A percentile compares a stretch with the other conserved stretches of the same genome.
Evolutionary conservation across 2,888 invertebrate species (phyloP).

Genomic region (Gandaritis pyraliata): DNA sequence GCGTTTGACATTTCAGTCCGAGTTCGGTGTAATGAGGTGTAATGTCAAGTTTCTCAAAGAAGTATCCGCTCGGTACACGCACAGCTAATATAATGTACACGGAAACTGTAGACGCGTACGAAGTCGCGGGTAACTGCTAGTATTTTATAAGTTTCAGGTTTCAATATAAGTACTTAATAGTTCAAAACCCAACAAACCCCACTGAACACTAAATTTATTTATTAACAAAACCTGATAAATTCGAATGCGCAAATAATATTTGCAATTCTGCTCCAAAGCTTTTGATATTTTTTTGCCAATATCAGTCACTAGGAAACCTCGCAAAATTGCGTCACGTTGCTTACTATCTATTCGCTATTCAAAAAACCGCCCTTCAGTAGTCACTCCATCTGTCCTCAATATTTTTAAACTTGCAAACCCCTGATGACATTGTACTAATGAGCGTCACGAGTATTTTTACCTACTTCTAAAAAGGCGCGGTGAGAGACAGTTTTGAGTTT

Average conservation of each 20-base stretch:
- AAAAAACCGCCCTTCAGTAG: not conserved
- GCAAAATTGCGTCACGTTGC: not conserved
- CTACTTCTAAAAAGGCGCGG: slow-evolving; percentile 62
- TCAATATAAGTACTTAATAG: too few species aligned
- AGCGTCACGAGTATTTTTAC: slow-evolving; percentile 73
- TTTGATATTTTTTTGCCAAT: not conserved
- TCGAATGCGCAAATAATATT: not conserved
- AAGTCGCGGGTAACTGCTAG: too few species aligned
- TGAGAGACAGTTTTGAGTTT: slow-evolving; percentile 73
- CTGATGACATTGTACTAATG: slow-evolving; percentile 72
- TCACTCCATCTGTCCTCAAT: slow-evolving; percentile 14
- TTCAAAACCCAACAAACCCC: too few species aligned
- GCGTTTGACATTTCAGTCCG: too few species aligned
- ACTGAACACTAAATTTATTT: too few species aligned
- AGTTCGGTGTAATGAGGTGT: too few species aligned
- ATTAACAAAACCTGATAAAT: not conserved
- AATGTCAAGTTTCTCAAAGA: too few species aligned
- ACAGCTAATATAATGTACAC: too few species aligned
- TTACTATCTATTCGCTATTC: not conserved
- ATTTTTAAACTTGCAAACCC: slow-evolving; percentile 25
- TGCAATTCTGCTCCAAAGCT: not conserved
- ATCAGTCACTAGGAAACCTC: not conserved
- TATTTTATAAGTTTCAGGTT: too few species aligned
- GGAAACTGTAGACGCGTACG: too few species aligned
- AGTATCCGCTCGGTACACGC: too few species aligned